Conservation (phyloP, 2,797 vertebrate species). For the Myoxocephalus aenaeus region DNA sequence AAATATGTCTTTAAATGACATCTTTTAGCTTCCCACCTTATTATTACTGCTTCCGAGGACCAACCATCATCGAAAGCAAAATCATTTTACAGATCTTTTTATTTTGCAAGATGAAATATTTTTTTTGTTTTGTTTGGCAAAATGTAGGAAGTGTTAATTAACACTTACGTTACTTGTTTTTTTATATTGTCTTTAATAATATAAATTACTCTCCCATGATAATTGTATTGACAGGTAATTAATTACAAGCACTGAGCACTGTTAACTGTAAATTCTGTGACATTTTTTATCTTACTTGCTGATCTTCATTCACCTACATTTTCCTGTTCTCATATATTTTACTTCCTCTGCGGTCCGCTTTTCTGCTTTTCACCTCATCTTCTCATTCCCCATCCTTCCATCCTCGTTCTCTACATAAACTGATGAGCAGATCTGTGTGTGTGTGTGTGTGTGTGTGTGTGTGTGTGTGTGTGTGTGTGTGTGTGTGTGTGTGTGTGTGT, state of each 20-base stretch:
- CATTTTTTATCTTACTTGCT: not conserved
- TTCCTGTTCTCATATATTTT: constrained; percentile 15
- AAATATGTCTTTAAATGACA: constrained; percentile 10
- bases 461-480: not conserved
- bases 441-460: not conserved
- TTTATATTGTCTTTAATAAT: not conserved
- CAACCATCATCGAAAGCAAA: not conserved
- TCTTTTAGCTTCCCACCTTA: not conserved
- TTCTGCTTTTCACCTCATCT: constrained; percentile 27
- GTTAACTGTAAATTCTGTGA: not conserved
- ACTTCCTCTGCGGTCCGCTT: constrained; percentile 7
- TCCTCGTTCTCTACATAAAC: constrained; percentile 29
- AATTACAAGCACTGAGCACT: not conserved
- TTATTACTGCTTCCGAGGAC: not conserved
- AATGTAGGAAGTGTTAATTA: not conserved
- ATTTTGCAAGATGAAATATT: not conserved
- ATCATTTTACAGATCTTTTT: not conserved
- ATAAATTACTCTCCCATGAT: not conserved
- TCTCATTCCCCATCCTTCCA: constrained; percentile 12
- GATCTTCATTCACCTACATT: constrained; percentile 9
- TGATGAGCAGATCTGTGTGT: constrained; percentile 25
- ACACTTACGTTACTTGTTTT: too few species aligned
- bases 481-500: not conserved
- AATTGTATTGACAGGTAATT: not conserved
- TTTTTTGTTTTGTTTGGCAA: not conserved